phyloP scores from a whole-genome alignment of 2,113 vertebrate genomes.

The Scortum barcoo region DNA sequence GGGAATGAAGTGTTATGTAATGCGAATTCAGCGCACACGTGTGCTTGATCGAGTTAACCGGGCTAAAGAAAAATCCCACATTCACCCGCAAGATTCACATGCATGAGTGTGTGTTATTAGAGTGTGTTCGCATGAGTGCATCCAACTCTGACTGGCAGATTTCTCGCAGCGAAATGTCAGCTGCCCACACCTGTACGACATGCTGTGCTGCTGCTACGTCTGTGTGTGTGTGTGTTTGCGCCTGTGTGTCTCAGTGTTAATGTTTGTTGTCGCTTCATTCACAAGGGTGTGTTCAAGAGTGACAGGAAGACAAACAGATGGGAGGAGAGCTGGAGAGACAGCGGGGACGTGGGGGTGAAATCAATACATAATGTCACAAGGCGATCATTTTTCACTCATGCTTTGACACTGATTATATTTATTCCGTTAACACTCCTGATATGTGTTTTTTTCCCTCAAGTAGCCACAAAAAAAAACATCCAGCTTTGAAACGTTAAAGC shows the following conservation, averaged over 20 bases:
- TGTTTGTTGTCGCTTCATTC: constrained; percentile 41
- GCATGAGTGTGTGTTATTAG: constrained; percentile 8
- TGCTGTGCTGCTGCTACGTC: constrained; percentile 23
- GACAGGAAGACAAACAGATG: constrained; percentile 54
- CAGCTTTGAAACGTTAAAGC: neutral
- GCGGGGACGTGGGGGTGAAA: constrained; percentile 11
- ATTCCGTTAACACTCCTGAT: neutral
- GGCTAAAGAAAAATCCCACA: constrained; percentile 34
- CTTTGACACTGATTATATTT: neutral
- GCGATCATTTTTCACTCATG: neutral
- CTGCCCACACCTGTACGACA: constrained; percentile 54
- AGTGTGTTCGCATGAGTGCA: neutral
- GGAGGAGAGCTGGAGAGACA: constrained; percentile 22
- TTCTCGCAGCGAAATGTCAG: constrained; percentile 63
- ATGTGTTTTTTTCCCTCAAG: neutral
- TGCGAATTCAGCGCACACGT: constrained; percentile 14
- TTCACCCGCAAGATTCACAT: constrained; percentile 36
- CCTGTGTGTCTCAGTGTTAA: constrained; percentile 6
- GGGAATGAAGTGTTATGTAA: constrained; percentile 60
- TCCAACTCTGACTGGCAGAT: constrained; percentile 48
- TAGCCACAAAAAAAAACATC: neutral
- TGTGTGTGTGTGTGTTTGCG: neutral
- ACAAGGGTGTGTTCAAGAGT: constrained; percentile 35
- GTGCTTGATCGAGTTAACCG: constrained; percentile 33
- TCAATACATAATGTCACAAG: constrained; percentile 52